A percentile compares a stretch with the other conserved stretches of the same genome.
Conservation (phyloP, 2,113 vertebrate genomes). For the Atlantisia rogersi region DNA sequence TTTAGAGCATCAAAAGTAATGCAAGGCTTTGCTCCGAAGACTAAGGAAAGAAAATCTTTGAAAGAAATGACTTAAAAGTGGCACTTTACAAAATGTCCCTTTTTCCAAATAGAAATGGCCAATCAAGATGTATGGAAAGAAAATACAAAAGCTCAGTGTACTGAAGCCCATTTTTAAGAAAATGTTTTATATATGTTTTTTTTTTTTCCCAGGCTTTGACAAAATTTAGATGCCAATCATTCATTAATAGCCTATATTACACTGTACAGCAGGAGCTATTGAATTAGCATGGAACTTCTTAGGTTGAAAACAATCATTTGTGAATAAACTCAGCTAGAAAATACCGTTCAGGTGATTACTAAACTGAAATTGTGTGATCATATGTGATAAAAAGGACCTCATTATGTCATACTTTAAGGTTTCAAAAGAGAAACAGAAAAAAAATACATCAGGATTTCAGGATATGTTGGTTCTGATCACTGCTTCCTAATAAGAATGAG, state of each 20-base stretch:
- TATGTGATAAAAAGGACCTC: background rate
- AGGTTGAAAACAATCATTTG: background rate
- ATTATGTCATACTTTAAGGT: background rate
- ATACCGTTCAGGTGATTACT: background rate
- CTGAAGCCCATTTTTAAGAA: background rate
- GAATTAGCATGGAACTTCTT: background rate
- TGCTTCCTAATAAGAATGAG: background rate
- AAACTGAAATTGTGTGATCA: background rate
- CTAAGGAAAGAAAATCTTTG: background rate
- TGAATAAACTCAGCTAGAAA: background rate
- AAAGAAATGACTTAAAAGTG: background rate
- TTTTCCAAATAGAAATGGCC: background rate
- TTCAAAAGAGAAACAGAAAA: background rate
- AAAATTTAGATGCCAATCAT: background rate
- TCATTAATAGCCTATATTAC: background rate
- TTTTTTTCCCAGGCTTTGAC: background rate
- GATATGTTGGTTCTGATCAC: background rate
- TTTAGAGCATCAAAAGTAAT: background rate
- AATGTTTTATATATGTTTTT: background rate
- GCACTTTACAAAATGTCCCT: background rate
- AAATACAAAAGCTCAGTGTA: background rate
- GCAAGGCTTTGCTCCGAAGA: background rate
- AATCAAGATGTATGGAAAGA: background rate
- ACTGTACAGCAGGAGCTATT: background rate
- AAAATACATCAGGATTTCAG: background rate